phyloP scores from a whole-genome alignment of 2,888 invertebrate species.

The Orchesellides sinensis region DNA sequence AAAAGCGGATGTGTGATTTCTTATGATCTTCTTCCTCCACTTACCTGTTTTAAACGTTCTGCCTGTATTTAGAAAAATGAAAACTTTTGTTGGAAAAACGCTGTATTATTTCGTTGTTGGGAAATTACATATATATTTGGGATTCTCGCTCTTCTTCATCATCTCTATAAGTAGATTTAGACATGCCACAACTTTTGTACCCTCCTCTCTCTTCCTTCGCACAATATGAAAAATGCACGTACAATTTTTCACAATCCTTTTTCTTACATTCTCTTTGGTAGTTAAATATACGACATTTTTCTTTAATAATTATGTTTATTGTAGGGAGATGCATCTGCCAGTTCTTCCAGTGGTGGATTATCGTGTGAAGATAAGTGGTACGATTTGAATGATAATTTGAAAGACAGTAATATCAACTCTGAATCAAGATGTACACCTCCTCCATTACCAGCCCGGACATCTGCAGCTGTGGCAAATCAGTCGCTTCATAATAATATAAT shows the following conservation, averaged over 20 bases:
- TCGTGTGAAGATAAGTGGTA: constrained; percentile 82
- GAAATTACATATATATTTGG: constrained; percentile 30
- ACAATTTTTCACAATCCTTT: constrained; percentile 46
- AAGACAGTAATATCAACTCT: constrained; percentile 70
- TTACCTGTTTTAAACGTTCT: neutral
- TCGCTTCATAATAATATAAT: constrained; percentile 41
- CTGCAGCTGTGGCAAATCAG: constrained; percentile 20
- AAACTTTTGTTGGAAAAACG: constrained; percentile 41
- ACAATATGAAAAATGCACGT: constrained; percentile 60
- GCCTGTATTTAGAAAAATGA: constrained; percentile 31
- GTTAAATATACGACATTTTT: neutral
- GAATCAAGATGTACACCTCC: constrained; percentile 70
- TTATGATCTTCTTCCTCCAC: constrained; percentile 14
- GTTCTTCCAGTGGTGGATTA: constrained; percentile 82
- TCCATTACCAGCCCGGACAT: constrained; percentile 72
- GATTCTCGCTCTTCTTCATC: constrained; percentile 34
- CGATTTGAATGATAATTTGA: constrained; percentile 76
- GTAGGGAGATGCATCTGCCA: constrained; percentile 80
- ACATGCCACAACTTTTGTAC: constrained; percentile 36
- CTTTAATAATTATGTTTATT: neutral
- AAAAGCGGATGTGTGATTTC: constrained; percentile 44
- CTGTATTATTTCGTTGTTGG: constrained; percentile 20
- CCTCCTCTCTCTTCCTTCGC: too few species aligned
- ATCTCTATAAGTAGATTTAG: constrained; percentile 51
- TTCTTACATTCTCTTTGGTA: neutral